Evolutionary conservation across 1,140 invertebrate species (phyloP), one percentile per base, ranked within the genome.

Genomic region (Steinernema feltiae): DNA sequence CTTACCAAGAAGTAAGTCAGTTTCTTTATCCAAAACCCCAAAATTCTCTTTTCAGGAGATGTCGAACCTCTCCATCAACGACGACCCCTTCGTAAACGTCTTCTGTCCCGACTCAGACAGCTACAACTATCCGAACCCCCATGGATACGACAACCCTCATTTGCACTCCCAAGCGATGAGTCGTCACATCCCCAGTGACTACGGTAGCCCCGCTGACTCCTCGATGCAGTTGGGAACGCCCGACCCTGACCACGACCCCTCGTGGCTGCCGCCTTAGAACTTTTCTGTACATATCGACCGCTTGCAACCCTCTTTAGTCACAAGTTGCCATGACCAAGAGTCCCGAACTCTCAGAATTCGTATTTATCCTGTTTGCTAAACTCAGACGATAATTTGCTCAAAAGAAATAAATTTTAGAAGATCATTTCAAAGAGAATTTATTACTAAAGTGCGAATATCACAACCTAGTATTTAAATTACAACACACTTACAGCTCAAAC

Each of bases 61-160:
- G 53, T 63, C 53, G 53, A 63, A 63, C 24, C 53, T 63, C 12
- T 63, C 53, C 53, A 63, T 63, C 15, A 63, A 63, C 53, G 53
- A 63, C 53, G 53, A 63, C 12, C 53, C 53, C 53, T 27, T 63
- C 12, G 53, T 27, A 15, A 63, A 63, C 53, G 53, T 63, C 12
- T 63, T 63, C 53, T 63, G 53, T 27, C 53, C 53, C 24, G 53
- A 27, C 15, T n/a, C 53, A 3, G 24, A 63, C 53, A 21, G 3
- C 53, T 63, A 63, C 53, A 27, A 21, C 15, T 63, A 63, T 27
- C 53, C 53, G 15, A 63, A 27, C 53, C 15, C 12, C 2, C 24
- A 15, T 3, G 53, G 53, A 17, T 63, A 63, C 53, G 53, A 27
- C 24, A 63, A 63, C 15, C 53, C 53, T 63, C 24, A 7, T 41